These are phyloP conservation scores for Neuroterus valhalla DNA, from an alignment of 1,140 invertebrate genomes.

Conservation along the genomic window DNA sequence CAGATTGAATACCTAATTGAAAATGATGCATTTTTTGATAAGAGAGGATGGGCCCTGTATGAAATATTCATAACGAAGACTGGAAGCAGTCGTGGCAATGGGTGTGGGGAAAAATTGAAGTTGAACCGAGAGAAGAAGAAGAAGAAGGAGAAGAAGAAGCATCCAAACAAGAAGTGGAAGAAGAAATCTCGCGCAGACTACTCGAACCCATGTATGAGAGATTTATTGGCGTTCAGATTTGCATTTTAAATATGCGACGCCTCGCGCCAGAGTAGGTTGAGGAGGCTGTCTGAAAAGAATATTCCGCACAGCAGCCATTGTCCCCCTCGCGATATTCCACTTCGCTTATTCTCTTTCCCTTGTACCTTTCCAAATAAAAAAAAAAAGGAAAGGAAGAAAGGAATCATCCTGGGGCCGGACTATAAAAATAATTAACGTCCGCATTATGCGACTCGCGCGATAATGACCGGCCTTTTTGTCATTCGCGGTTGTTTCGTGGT, in stretches of 20 bases:
- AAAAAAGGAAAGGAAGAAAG: conserved; percentile 31
- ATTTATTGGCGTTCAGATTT: conserved; percentile 68
- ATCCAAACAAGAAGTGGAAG: conserved; percentile 41
- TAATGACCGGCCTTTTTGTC: conserved; percentile 42
- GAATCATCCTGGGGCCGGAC: conserved; percentile 34
- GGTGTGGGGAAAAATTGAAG: conserved; percentile 10
- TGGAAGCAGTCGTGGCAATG: background rate
- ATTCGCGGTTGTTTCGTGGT: conserved; percentile 29
- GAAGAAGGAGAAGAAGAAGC: conserved; percentile 31
- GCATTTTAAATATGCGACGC: conserved; percentile 68
- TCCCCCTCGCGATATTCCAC: conserved; percentile 40
- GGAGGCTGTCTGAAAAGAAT: conserved; percentile 60
- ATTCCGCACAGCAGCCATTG: conserved; percentile 49
- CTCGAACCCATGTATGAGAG: conserved; percentile 57
- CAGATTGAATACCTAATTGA: background rate
- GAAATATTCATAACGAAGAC: conserved; percentile 1
- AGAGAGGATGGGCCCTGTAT: conserved; percentile 26
- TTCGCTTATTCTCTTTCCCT: conserved; percentile 31
- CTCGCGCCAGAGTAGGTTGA: conserved; percentile 56
- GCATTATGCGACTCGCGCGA: conserved; percentile 46
- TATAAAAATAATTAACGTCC: conserved; percentile 54
- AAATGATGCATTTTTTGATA: background rate
- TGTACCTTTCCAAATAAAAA: conserved; percentile 2
- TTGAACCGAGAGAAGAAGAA: conserved; percentile 36
- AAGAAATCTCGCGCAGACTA: conserved; percentile 36